phyloP scores from a whole-genome alignment of 2,888 invertebrate genomes.

The Geotrupes spiniger region DNA sequence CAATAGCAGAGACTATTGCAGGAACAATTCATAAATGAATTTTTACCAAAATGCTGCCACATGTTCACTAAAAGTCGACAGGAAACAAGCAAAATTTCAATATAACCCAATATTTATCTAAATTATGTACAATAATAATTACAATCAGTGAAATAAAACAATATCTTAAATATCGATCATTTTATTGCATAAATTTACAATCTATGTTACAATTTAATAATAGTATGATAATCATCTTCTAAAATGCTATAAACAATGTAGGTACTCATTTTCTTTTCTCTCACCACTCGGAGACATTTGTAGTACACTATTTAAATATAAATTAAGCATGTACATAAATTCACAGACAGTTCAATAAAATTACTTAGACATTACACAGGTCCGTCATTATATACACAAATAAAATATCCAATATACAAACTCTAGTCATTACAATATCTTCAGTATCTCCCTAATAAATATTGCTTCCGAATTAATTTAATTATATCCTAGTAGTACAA shows the following conservation, averaged over 20 bases:
- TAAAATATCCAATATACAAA: slow-evolving; percentile 33
- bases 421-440: slow-evolving; percentile 28
- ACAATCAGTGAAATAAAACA: slow-evolving; percentile 6
- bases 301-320: slow-evolving; percentile 10
- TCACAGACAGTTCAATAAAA: slow-evolving; percentile 29
- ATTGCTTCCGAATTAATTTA: slow-evolving; percentile 32
- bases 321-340: slow-evolving; percentile 24
- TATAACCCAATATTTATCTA: no score
- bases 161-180: slow-evolving; percentile 19
- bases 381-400: slow-evolving; percentile 23
- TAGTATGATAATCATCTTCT: slow-evolving; percentile 13
- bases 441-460: slow-evolving; percentile 30
- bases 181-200: slow-evolving; percentile 28
- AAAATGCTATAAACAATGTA: slow-evolving; percentile 21
- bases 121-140: no score
- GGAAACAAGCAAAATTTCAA: no score
- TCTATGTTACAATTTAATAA: slow-evolving; percentile 21
- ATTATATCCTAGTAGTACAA: slow-evolving; percentile 21
- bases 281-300: slow-evolving; percentile 6
- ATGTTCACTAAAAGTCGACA: no score
- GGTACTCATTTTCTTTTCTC: slow-evolving; percentile 13
- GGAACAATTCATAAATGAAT: no score
- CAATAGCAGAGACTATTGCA: no score
- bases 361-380: slow-evolving; percentile 16
- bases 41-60: no score